Evolutionary conservation across 2,113 vertebrate genomes (phyloP).

Genomic region (Eulemur rufifrons): DNA sequence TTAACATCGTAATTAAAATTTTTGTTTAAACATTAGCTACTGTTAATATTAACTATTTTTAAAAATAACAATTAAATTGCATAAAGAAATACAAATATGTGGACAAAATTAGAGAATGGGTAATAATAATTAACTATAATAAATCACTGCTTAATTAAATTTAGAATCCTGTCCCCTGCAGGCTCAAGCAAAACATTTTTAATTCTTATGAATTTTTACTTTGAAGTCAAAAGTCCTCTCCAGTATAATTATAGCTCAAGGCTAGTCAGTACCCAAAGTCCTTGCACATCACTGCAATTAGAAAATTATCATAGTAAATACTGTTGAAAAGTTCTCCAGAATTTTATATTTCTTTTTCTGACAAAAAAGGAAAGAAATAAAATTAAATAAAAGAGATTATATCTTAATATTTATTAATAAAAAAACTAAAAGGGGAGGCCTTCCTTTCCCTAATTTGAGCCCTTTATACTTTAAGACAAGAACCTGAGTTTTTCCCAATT

Average conservation of each 20-base stretch:
- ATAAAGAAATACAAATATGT: background rate
- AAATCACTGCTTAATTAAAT: slow-evolving; percentile 31
- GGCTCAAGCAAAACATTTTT: slow-evolving; percentile 25
- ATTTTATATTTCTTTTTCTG: background rate
- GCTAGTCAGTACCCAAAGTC: background rate
- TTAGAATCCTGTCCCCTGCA: background rate
- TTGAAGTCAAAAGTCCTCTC: background rate
- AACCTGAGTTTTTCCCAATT: background rate
- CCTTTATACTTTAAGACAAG: background rate
- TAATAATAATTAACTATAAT: background rate
- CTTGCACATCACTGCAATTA: background rate
- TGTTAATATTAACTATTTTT: background rate
- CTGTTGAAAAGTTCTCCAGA: background rate
- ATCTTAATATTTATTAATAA: background rate
- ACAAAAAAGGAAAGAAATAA: background rate
- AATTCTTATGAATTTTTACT: slow-evolving; percentile 33
- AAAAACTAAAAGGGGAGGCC: background rate
- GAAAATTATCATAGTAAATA: background rate
- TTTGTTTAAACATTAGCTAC: background rate
- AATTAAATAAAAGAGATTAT: background rate
- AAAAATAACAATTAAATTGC: background rate
- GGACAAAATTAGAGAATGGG: background rate
- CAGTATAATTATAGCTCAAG: slow-evolving; percentile 13
- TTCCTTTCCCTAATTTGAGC: background rate
- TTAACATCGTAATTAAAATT: background rate